Evolutionary conservation across 2,113 vertebrate species (phyloP).

Genomic region (Lonchura striata): DNA sequence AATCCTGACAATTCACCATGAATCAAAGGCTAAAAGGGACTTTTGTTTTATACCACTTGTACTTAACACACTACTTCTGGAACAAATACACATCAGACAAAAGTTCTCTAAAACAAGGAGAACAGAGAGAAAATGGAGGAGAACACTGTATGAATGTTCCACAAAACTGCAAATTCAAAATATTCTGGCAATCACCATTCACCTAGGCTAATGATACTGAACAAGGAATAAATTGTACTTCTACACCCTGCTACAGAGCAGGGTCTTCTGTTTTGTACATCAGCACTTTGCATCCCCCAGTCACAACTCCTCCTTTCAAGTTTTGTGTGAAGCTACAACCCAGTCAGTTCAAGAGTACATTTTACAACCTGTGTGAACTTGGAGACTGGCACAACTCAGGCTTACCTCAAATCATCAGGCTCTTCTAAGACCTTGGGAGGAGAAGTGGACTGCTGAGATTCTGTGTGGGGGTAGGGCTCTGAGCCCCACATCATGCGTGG

Average conservation of each 20-base stretch:
- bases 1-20: not conserved
- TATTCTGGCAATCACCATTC: not conserved
- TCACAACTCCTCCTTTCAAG: not conserved
- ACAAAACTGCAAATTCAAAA: not conserved
- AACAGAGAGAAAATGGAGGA: not conserved
- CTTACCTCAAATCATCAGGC: slow-evolving; percentile 82
- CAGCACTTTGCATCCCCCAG: not conserved
- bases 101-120: not conserved
- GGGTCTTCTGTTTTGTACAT: not conserved
- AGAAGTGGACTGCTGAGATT: slow-evolving; percentile 79
- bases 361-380: fast-evolving
- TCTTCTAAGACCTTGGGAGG: slow-evolving; percentile 85
- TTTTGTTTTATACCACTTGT: not conserved
- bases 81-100: not conserved
- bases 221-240: not conserved
- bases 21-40: not conserved
- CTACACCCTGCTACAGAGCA: not conserved
- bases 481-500: slow-evolving; percentile 92
- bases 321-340: not conserved
- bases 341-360: not conserved
- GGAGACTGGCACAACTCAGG: not conserved
- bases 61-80: not conserved
- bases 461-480: slow-evolving; percentile 86
- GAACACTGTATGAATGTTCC: not conserved
- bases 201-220: not conserved